A percentile compares a stretch with the other conserved stretches of the same genome.
Conservation (phyloP, 2,113 vertebrate genomes). For the Tinamus guttatus region DNA sequence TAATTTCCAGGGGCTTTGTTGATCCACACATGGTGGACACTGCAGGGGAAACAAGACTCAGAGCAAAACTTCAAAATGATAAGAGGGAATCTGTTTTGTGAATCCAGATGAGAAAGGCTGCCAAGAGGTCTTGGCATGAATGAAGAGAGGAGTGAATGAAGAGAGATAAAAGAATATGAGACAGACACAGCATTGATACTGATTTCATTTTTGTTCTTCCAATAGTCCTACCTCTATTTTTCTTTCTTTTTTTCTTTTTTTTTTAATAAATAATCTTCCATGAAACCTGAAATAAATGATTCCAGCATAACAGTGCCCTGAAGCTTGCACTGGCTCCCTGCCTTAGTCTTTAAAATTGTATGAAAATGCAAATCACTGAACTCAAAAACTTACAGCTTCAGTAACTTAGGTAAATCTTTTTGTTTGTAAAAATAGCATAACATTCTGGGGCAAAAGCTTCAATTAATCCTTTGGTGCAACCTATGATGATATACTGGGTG, state of each 20-base stretch:
- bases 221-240: neutral
- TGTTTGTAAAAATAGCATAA: constrained; percentile 62
- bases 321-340: neutral
- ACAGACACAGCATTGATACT: neutral
- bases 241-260: neutral
- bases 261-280: constrained; percentile 4
- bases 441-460: constrained; percentile 54
- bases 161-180: neutral
- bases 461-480: constrained; percentile 64
- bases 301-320: neutral
- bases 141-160: neutral
- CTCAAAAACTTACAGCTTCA: constrained; percentile 34
- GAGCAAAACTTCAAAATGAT: neutral
- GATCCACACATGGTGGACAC: neutral
- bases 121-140: neutral
- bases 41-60: neutral
- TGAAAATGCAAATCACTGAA: constrained; percentile 51
- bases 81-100: neutral
- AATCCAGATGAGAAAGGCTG: neutral
- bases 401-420: constrained; percentile 58
- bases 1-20: neutral
- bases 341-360: constrained; percentile 19
- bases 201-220: neutral
- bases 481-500: neutral
- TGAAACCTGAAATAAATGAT: constrained; percentile 10